phyloP scores from a whole-genome alignment of 2,888 invertebrate genomes.

The Rhamphomyia laevipes region DNA sequence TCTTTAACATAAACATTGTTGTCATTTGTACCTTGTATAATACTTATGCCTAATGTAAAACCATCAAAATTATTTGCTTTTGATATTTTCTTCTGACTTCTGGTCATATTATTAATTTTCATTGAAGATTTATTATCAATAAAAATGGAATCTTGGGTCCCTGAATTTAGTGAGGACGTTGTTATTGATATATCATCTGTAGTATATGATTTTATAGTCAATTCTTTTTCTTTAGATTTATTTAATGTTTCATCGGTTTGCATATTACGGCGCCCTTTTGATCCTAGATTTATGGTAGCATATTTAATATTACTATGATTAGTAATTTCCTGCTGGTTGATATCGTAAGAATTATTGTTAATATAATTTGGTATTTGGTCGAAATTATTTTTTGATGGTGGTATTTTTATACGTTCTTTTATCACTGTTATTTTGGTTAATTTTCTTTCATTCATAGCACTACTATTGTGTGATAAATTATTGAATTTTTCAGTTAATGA shows the following conservation, averaged over 20 bases:
- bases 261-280: neutral
- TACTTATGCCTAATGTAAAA: conserved; percentile 18
- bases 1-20: conserved; percentile 20
- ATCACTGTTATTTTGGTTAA: conserved; percentile 14
- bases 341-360: too few species aligned
- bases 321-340: neutral
- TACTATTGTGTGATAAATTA: conserved; percentile 47
- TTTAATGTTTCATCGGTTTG: neutral
- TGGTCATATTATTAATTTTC: neutral
- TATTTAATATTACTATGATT: neutral
- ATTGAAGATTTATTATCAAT: conserved; percentile 11
- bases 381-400: neutral
- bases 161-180: neutral
- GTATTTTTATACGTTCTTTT: conserved; percentile 12
- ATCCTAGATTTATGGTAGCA: conserved; percentile 1
- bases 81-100: neutral
- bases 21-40: conserved; percentile 16
- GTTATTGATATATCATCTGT: neutral
- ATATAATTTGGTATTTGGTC: too few species aligned
- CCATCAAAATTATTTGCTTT: too few species aligned
- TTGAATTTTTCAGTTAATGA: conserved; percentile 59
- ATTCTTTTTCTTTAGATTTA: neutral
- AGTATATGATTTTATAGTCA: neutral
- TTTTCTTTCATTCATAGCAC: conserved; percentile 13
- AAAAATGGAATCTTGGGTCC: conserved; percentile 14